Evolutionary conservation across 1,140 invertebrate species (phyloP), one percentile per base, ranked within the genome.

Genomic region (Drosophila parvula): DNA sequence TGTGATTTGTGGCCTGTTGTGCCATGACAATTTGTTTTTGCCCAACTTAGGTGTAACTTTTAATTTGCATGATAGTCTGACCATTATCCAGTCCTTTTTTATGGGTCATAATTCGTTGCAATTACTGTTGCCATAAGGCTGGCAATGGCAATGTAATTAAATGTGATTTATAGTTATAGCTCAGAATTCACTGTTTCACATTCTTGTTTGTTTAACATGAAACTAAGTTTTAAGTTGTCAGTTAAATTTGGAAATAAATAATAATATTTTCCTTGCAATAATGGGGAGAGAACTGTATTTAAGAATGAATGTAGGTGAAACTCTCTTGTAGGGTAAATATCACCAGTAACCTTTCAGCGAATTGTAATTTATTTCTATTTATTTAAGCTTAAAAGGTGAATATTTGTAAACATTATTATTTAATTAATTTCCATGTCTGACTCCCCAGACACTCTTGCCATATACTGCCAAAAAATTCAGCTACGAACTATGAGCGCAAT

Each of bases 1-100:
- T 71, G 65, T 59, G 65, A 71, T 71, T 71, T 71, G 65, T 71
- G 65, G 69, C 43, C 65, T 55, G 36, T 67, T 69, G 65, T 67
- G 32, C 45, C 11, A 65, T 43, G 61, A 67, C 65, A 67, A 69
- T 68, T 65, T 65, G 64, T 68, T 68, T 28, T 51, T 48, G 60
- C 38, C 16, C 12, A 50, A 32, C 27, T 48, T 47, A 36, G 43
- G 10, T 70, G 41, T 70, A 58, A 12, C 18, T 48, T 48, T 44
- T 48, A 71, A 69, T 71, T 70, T 57, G 68, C 34, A 48, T 48
- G 50, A 40, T 41, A 48, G 65, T 47, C 36, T 18, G n/a, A 11
- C 51, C 56, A 71, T 58, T 71, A 70, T 70, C 18, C 65, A 30
- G 22, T 11, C 34, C 18, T 12, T 65, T 65, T 41, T 41, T 22